Evolutionary conservation across 2,113 vertebrate genomes (phyloP).

Genomic region (Solenodon paradoxus): DNA sequence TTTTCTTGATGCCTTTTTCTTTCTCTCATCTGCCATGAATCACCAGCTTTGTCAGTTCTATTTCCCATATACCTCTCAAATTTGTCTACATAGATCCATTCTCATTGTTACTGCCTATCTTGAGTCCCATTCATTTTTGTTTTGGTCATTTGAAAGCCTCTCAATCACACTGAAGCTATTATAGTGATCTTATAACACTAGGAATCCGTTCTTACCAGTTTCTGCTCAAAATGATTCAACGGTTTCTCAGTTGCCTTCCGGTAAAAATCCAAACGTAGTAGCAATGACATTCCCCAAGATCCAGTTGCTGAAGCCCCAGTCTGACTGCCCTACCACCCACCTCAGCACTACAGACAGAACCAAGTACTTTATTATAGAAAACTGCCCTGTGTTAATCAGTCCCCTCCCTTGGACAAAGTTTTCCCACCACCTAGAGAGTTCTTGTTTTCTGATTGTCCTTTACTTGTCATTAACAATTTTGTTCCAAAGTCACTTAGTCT

Average conservation of each 20-base stretch:
- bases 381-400: neutral
- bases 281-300: neutral
- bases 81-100: neutral
- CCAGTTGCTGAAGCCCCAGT: neutral
- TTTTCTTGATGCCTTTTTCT: neutral
- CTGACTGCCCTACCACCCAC: neutral
- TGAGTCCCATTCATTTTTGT: neutral
- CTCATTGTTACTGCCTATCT: neutral
- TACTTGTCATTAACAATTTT: neutral
- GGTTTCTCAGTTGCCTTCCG: neutral
- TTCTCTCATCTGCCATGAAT: neutral
- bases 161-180: neutral
- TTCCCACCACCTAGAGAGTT: neutral
- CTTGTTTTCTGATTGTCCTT: neutral
- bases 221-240: conserved; percentile 9
- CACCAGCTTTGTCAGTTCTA: neutral
- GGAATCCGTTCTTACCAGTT: neutral
- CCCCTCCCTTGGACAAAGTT: neutral
- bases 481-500: neutral
- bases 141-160: neutral
- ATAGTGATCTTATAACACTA: neutral
- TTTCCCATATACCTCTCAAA: neutral
- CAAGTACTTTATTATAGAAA: neutral
- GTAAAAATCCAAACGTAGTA: conserved; percentile 3
- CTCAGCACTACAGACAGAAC: neutral